Conservation (phyloP, 2,113 vertebrate species). For the Galbula dea region DNA sequence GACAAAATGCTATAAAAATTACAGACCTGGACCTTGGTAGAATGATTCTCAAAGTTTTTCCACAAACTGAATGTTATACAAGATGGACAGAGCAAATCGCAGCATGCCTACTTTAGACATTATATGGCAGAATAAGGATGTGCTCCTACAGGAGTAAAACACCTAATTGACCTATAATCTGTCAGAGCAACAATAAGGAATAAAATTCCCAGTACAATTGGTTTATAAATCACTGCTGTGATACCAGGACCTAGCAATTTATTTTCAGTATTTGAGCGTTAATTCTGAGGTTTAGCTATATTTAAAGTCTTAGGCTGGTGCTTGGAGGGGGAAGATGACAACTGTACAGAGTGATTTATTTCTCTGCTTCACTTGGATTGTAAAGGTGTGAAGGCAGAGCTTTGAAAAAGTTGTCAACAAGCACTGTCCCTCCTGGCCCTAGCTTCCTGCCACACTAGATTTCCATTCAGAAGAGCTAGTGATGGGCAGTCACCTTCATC, state of each 20-base stretch:
- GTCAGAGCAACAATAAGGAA: conserved; percentile 41
- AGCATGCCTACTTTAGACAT: background rate
- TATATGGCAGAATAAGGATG: background rate
- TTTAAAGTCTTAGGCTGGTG: conserved; percentile 36
- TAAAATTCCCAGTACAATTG: conserved; percentile 54
- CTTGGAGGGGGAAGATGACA: conserved; percentile 31
- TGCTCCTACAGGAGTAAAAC: background rate
- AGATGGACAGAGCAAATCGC: background rate
- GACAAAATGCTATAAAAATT: background rate
- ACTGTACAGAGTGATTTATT: conserved; percentile 39
- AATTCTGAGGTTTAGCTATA: conserved; percentile 38
- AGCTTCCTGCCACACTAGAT: background rate
- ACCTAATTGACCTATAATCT: conserved; percentile 59
- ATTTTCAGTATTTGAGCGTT: conserved; percentile 54
- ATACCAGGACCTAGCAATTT: conserved; percentile 41
- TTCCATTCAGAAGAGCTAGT: background rate
- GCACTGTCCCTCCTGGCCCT: background rate
- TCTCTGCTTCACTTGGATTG: background rate
- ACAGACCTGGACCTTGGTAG: background rate
- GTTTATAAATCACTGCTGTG: conserved; percentile 67
- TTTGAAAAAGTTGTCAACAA: background rate
- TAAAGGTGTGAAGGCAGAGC: background rate
- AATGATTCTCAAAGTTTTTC: background rate
- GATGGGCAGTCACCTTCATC: background rate
- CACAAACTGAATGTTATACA: background rate